phyloP scores from a whole-genome alignment of 1,140 invertebrate species.

The Drosophila pallidifrons region DNA sequence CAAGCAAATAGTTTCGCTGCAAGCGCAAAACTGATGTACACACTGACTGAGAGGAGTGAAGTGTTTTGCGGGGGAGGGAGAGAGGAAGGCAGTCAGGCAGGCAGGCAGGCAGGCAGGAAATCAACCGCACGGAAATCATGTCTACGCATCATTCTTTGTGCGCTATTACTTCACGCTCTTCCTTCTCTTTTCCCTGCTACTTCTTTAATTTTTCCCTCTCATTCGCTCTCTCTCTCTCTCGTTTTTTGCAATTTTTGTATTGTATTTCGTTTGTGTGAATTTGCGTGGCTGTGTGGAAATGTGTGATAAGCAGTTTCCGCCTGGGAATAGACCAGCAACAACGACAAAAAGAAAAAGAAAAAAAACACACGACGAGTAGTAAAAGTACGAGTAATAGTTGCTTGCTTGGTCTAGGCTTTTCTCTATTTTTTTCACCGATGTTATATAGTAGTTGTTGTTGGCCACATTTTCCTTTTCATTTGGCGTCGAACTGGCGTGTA shows the following conservation, averaged over 20 bases:
- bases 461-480: conserved; percentile 68
- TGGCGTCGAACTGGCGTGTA: conserved; percentile 64
- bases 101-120: conserved; percentile 43
- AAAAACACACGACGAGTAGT: conserved; percentile 9
- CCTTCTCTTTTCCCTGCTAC: background rate
- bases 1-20: conserved; percentile 73
- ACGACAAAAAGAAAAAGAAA: background rate
- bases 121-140: conserved; percentile 83
- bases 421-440: conserved; percentile 8
- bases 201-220: background rate
- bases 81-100: background rate
- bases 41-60: background rate
- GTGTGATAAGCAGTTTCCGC: conserved; percentile 83
- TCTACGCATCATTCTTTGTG: conserved; percentile 83
- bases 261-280: conserved; percentile 76
- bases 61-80: background rate
- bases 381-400: conserved; percentile 25
- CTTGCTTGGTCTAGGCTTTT: conserved; percentile 33
- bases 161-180: conserved; percentile 67
- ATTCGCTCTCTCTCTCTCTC: background rate
- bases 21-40: conserved; percentile 10
- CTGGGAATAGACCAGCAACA: conserved; percentile 62
- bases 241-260: conserved; percentile 65
- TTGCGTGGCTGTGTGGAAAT: conserved; percentile 77
- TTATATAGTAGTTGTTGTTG: background rate